Evolutionary conservation across 1,140 invertebrate genomes (phyloP).

Genomic region (Drosophila nasuta): DNA sequence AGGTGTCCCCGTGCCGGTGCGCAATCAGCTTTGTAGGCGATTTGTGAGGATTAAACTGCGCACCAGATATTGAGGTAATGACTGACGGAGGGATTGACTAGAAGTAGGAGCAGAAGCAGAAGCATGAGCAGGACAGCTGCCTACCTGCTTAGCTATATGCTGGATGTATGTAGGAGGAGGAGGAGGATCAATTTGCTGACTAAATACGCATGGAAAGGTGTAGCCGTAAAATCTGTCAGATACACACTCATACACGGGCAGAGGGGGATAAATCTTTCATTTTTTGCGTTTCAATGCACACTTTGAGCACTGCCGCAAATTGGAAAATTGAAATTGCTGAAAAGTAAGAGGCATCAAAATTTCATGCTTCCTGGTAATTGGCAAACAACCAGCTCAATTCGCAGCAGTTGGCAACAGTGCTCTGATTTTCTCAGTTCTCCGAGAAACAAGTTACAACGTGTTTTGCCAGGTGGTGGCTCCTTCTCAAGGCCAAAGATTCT

Average conservation of each 20-base stretch:
- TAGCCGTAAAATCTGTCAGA: slow-evolving; percentile 77
- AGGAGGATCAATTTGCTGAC: slow-evolving; percentile 82
- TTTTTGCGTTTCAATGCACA: slow-evolving; percentile 79
- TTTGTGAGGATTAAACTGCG: slow-evolving; percentile 83
- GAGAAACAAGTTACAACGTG: slow-evolving; percentile 58
- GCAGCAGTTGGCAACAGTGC: slow-evolving; percentile 56
- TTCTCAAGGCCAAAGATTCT: neutral
- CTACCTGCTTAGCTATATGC: slow-evolving; percentile 54
- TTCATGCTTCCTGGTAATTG: slow-evolving; percentile 80
- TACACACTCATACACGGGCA: slow-evolving; percentile 52
- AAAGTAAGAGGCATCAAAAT: slow-evolving; percentile 55
- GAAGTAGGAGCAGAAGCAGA: neutral
- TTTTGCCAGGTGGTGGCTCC: slow-evolving; percentile 62
- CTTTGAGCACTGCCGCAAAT: slow-evolving; percentile 74
- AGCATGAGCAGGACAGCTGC: slow-evolving; percentile 45
- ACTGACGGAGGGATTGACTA: neutral
- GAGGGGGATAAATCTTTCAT: slow-evolving; percentile 67
- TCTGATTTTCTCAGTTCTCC: slow-evolving; percentile 9
- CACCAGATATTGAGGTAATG: slow-evolving; percentile 37
- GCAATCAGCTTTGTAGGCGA: slow-evolving; percentile 83
- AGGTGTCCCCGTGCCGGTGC: slow-evolving; percentile 75
- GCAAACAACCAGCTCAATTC: slow-evolving; percentile 56
- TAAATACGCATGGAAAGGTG: slow-evolving; percentile 79
- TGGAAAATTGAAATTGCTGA: slow-evolving; percentile 68
- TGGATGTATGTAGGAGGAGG: slow-evolving; percentile 58